Conservation (phyloP, 2,113 vertebrate species). For the Mastomys natalensis region DNA sequence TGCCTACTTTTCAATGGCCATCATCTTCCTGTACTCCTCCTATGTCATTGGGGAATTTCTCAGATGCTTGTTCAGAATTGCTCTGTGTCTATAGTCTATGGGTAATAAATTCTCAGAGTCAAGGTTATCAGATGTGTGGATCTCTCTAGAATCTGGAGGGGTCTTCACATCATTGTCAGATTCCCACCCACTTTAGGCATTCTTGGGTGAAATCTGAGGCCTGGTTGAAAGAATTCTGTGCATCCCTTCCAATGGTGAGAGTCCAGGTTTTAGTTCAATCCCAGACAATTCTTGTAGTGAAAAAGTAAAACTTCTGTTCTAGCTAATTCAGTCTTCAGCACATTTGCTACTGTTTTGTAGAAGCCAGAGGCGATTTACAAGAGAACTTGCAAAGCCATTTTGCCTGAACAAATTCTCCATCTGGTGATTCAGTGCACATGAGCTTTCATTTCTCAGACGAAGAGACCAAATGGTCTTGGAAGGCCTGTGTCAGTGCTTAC, state of each 20-base stretch:
- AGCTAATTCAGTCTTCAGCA: conserved; percentile 82
- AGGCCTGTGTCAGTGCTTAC: conserved; percentile 52
- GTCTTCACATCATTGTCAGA: neutral
- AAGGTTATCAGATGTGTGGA: neutral
- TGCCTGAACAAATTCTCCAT: conserved; percentile 82
- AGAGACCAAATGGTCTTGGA: conserved; percentile 61
- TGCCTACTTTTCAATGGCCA: neutral
- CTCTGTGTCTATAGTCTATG: neutral
- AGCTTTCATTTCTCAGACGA: conserved; percentile 77
- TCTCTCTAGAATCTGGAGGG: neutral
- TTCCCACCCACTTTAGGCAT: neutral
- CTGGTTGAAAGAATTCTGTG: neutral
- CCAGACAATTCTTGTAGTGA: conserved; percentile 73
- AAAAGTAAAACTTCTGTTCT: conserved; percentile 83
- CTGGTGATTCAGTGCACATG: conserved; percentile 79
- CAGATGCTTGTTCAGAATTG: neutral
- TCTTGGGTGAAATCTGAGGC: neutral
- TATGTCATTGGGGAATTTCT: neutral
- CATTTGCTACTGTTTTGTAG: conserved; percentile 82
- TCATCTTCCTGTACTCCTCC: neutral
- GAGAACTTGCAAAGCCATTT: conserved; percentile 81
- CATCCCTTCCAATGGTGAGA: conserved; percentile 70
- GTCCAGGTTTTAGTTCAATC: conserved; percentile 79
- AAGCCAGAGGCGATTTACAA: conserved; percentile 83
- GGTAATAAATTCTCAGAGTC: neutral